A percentile compares a stretch with the other conserved stretches of the same genome.
Conservation (phyloP, 1,140 invertebrate species). For the Bombus turneri region DNA sequence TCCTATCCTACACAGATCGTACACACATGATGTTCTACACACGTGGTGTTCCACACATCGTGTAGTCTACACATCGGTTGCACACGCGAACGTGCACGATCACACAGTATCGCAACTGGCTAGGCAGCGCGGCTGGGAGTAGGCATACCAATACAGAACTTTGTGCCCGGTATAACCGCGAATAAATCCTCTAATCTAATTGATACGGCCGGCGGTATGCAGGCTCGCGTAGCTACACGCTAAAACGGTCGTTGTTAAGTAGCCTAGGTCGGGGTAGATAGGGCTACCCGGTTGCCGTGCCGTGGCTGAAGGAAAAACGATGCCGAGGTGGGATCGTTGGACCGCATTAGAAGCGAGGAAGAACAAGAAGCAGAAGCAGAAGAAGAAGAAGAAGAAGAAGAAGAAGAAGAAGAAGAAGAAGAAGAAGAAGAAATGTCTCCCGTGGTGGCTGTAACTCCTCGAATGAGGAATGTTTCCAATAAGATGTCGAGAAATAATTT, state of each 20-base stretch:
- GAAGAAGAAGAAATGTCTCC: slow-evolving; percentile 26
- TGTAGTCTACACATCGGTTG: too few relatives aligned
- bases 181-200: slow-evolving; percentile 78
- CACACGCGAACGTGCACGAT: slow-evolving; percentile 15
- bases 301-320: slow-evolving; percentile 28
- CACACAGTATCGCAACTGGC: background rate
- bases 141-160: slow-evolving; percentile 66
- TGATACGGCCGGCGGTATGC: slow-evolving; percentile 70
- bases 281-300: slow-evolving; percentile 12
- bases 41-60: too few relatives aligned
- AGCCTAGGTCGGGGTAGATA: slow-evolving; percentile 40
- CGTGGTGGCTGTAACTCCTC: background rate
- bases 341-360: slow-evolving; percentile 3
- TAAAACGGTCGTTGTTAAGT: slow-evolving; percentile 73
- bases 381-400: background rate
- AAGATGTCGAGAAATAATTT: background rate
- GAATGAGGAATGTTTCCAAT: slow-evolving; percentile 26
- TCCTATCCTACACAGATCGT: background rate
- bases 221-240: slow-evolving; percentile 35
- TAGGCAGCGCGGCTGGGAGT: background rate
- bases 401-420: background rate
- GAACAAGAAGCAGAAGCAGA: slow-evolving; percentile 1
- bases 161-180: slow-evolving; percentile 67
- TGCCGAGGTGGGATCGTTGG: slow-evolving; percentile 6
- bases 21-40: too few relatives aligned